Evolutionary conservation across 1,140 invertebrate genomes (phyloP), one percentile per base, ranked within the genome.

Genomic region (Dendrolimus punctatus): DNA sequence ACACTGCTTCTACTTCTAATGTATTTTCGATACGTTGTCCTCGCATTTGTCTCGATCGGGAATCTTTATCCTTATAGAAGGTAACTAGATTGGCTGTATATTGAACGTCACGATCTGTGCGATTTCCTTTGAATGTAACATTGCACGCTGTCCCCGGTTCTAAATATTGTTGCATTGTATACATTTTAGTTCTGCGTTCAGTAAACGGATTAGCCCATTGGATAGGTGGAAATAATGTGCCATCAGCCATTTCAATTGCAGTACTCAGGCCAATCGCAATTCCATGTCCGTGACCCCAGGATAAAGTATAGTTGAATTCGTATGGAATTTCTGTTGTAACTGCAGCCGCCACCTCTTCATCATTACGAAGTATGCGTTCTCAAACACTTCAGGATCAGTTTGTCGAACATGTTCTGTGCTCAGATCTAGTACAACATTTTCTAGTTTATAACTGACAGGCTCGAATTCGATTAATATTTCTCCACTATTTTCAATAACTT

Each of bases 391-490:
- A 1, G 84, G 74, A 42, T 89, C 87, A 0, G 54, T 66, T 43
- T 88, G 87, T 39, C 88, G 89, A 4, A 89, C 79, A 23, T 88
- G 88, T 54, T 88, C 88, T 45, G 91, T 91, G 47, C 73, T 71
- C 51, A 87, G 73, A 58, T 92, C 91, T 48, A 93, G 87, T 56
- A 90, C 91, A 2, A 94, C 89, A 41, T 88, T 79, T 41, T 85
- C 90, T 57, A 96, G 70, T 71, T 94, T 92, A 71, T 96, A 96
- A 51, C 87, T 88, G 9, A 91, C 88, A 5, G 94, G 93, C 76
- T 95, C 94, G 0, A 91, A 91, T 79, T 95, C 94, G 0, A 95
- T 89, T 2, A 96, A 80, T 39, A 95, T 88, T 68, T 96, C 92
- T 2, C 94, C 94, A 6, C 89, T 88, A 41, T 90, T 90, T 46